These are phyloP conservation scores for Saturnia japonica DNA, from an alignment of 2,888 invertebrate species.

Conservation along the genomic window DNA sequence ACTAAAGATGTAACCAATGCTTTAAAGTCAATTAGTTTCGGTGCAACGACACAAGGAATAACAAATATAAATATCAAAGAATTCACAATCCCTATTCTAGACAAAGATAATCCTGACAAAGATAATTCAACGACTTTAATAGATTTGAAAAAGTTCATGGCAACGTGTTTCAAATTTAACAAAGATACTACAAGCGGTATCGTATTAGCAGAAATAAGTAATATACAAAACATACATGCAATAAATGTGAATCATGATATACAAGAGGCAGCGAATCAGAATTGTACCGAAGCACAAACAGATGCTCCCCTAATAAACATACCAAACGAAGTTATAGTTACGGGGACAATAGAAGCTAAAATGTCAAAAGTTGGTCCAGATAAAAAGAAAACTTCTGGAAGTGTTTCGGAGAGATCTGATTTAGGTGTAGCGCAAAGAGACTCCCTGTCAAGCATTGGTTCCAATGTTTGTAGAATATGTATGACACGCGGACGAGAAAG, in stretches of 20 bases:
- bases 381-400: constrained; percentile 64
- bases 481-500: constrained; percentile 76
- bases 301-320: constrained; percentile 36
- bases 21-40: constrained; percentile 61
- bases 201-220: constrained; percentile 44
- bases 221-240: constrained; percentile 45
- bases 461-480: constrained; percentile 86
- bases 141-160: constrained; percentile 69
- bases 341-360: constrained; percentile 48
- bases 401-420: constrained; percentile 62
- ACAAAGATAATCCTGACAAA: constrained; percentile 37
- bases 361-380: constrained; percentile 47
- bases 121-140: constrained; percentile 53
- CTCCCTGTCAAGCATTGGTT: constrained; percentile 79
- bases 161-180: constrained; percentile 64
- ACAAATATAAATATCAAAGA: constrained; percentile 52
- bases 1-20: constrained; percentile 65
- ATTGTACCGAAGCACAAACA: constrained; percentile 42
- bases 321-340: constrained; percentile 57
- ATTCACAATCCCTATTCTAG: constrained; percentile 53
- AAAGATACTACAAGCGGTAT: constrained; percentile 45
- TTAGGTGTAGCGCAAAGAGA: constrained; percentile 59
- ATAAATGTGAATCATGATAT: constrained; percentile 38
- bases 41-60: constrained; percentile 39
- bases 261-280: constrained; percentile 45